Percentiles rank a stretch among this genome's conserved stretches.
These are phyloP conservation scores for Nycticorax nycticorax DNA, from an alignment of 2,113 vertebrate species.

Conservation along the genomic window DNA sequence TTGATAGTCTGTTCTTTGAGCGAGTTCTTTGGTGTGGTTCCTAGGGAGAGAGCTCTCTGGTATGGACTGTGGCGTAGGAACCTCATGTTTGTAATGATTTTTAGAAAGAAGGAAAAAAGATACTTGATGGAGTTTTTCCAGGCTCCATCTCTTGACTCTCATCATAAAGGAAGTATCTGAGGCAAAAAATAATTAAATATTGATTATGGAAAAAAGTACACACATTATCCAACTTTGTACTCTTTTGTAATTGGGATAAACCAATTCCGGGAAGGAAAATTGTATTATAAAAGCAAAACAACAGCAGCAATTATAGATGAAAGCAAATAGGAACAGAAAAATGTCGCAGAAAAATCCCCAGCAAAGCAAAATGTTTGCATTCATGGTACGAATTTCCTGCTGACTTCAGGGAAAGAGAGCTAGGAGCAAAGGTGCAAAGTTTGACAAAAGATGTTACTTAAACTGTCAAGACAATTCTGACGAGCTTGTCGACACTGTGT, in stretches of 20 bases:
- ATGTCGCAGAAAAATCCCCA: not conserved
- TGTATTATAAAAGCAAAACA: not conserved
- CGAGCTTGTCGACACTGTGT: not conserved
- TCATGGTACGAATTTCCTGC: not conserved
- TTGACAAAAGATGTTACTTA: slow-evolving; percentile 33
- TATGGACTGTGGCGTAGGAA: not conserved
- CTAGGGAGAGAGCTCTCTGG: not conserved
- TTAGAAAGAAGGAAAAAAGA: not conserved
- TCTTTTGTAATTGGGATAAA: not conserved
- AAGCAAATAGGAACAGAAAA: not conserved
- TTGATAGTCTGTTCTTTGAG: not conserved
- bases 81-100: not conserved
- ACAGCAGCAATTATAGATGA: not conserved
- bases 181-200: not conserved
- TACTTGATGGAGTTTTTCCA: not conserved
- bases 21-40: too few relatives aligned
- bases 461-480: slow-evolving; percentile 1
- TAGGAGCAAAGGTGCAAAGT: not conserved
- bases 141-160: not conserved
- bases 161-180: not conserved
- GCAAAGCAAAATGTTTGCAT: not conserved
- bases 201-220: not conserved
- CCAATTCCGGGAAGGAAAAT: not conserved
- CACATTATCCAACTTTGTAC: not conserved
- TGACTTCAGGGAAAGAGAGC: not conserved